Base-by-base conservation (phyloP, 2,113 vertebrate species). In the Leucoraja erinaceus region DNA sequence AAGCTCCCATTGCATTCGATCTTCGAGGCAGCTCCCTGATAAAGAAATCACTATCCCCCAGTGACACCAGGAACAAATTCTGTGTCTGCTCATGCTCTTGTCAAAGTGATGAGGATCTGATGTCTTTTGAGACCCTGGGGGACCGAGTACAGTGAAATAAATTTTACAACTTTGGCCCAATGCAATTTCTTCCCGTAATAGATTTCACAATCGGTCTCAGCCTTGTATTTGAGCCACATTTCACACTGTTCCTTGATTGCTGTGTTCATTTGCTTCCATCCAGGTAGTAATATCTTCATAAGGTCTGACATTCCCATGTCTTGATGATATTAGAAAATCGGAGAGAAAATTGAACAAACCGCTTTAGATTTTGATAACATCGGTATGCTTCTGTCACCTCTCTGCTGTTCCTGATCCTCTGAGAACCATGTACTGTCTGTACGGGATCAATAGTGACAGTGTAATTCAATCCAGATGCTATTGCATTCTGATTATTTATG, bases 81-180 rank as follows among this genome's bases (percentile, higher is more conserved):
- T 72, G 38, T 38, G 33, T 54, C 16, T 63, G 9, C 88, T 90
- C 88, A 68, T 16, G 22, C 6, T 11, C 66, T 72, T 91, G 20
- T 72, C 88, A 91, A 72, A 22, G 33, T 72, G 88, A 72, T 5
- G 61, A 18, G 83, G 12, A 86, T 63, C 83, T 86, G 83, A 63
- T 86, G n/a, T 86, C 20, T 90, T 70, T 90, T 72, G 88, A 72
- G 70, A 31, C 31, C 47, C 66, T 47, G 33, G 63, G 70, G 33
- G 20, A 68, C 31, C 12, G 88, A 70, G n/a, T 22, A 68, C 88
- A 91, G 20, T 33, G 20, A 91, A 91, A 91, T 72, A 91, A 54
- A 91, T 91, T 70, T 68, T 90, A 90, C 88, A 90, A 90, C 88
- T 68, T 91, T 91, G 88, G 31, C 25, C 88, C 88, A 91, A 47